These are phyloP conservation scores for Drosophila triauraria DNA, from an alignment of 1,140 invertebrate species.

Conservation along the genomic window DNA sequence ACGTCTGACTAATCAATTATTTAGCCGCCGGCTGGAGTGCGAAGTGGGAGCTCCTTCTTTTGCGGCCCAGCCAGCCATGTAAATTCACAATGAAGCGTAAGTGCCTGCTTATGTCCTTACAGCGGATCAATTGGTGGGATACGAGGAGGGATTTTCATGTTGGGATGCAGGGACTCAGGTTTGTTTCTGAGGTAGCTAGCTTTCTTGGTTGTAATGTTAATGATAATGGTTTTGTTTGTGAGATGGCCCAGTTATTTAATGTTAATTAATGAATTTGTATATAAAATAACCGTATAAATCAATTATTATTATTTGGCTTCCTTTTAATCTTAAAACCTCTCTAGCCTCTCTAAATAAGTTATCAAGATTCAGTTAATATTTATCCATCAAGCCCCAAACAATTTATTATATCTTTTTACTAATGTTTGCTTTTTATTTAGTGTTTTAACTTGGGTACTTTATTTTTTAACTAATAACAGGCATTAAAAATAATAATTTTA, in stretches of 20 bases:
- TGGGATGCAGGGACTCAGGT: not conserved
- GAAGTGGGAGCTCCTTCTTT: conserved; percentile 16
- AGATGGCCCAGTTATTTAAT: not conserved
- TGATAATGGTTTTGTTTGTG: not conserved
- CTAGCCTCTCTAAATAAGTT: too few species aligned
- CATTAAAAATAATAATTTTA: not conserved
- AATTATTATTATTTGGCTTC: too few species aligned
- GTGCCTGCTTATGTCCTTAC: conserved; percentile 21
- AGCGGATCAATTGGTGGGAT: conserved; percentile 11
- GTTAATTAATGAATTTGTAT: not conserved
- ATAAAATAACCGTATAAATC: too few species aligned
- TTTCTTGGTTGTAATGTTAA: not conserved
- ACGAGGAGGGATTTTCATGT: not conserved
- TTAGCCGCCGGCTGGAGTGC: conserved; percentile 15
- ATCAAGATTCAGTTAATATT: too few species aligned
- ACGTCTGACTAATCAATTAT: conserved; percentile 41
- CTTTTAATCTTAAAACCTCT: too few species aligned
- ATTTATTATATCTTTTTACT: too few species aligned
- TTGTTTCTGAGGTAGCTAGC: not conserved
- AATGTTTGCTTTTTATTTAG: too few species aligned
- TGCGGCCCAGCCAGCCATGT: conserved; percentile 19
- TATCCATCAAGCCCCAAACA: too few species aligned
- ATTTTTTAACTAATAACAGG: not conserved
- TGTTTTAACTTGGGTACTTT: not conserved
- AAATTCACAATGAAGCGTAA: conserved; percentile 43